Conservation (phyloP, 2,113 vertebrate genomes). For the Ascaphus truei region DNA sequence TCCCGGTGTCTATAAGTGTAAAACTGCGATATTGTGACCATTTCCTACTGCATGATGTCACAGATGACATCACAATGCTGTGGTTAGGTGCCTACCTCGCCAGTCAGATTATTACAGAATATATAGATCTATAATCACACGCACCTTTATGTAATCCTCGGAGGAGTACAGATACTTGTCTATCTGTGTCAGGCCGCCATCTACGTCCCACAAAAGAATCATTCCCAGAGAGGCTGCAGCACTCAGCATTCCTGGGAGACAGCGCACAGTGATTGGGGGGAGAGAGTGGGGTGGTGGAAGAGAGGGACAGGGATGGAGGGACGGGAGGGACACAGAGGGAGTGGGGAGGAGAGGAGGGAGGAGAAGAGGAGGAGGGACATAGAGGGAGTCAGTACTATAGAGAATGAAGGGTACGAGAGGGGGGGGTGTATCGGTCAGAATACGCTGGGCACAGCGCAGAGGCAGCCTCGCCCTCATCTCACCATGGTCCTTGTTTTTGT, state of each 20-base stretch:
- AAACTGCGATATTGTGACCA: no score
- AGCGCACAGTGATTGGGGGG: no score
- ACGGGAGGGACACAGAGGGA: no score
- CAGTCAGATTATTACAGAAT: no score
- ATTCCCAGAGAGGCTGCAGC: slow-evolving; percentile 94
- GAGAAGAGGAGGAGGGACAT: neutral
- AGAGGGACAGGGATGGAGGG: no score
- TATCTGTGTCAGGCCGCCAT: slow-evolving; percentile 93
- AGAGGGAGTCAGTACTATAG: no score
- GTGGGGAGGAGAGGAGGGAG: neutral
- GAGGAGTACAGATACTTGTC: slow-evolving; percentile 98
- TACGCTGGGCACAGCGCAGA: no score
- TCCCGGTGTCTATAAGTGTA: no score
- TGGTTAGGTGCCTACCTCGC: no score
- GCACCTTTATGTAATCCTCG: slow-evolving; percentile 96
- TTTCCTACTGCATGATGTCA: no score
- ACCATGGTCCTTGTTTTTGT: slow-evolving; percentile 98
- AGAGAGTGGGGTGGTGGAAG: no score
- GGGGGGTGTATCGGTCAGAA: neutral
- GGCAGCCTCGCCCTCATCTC: slow-evolving; percentile 35
- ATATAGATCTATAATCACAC: slow-evolving; percentile 36
- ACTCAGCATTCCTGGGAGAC: slow-evolving; percentile 88
- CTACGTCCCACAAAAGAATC: slow-evolving; percentile 95
- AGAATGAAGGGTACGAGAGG: neutral
- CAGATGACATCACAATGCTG: no score